These are phyloP conservation scores for Calliphora vicina DNA, from an alignment of 1,140 invertebrate species.

Conservation along the genomic window DNA sequence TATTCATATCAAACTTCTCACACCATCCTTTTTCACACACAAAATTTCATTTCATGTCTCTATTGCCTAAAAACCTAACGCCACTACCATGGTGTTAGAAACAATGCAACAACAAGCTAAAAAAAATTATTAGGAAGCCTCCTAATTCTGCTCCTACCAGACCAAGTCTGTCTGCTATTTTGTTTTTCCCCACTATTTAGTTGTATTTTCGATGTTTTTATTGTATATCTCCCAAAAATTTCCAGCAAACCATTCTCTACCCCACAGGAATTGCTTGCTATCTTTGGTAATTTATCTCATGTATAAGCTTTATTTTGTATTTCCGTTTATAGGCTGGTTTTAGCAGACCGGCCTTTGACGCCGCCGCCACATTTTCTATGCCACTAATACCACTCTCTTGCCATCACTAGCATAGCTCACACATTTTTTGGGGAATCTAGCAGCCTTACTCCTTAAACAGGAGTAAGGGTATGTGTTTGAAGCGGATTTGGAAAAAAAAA, in stretches of 20 bases:
- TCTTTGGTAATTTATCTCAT: slow-evolving; percentile 56
- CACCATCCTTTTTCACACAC: too few relatives aligned
- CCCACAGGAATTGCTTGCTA: slow-evolving; percentile 40
- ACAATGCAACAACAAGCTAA: not conserved
- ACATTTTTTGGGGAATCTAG: too few relatives aligned
- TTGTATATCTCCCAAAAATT: not conserved
- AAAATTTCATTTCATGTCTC: too few relatives aligned
- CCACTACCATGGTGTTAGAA: not conserved
- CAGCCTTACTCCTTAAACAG: too few relatives aligned
- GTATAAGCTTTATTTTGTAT: slow-evolving; percentile 44
- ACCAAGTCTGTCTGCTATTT: not conserved
- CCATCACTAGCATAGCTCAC: not conserved
- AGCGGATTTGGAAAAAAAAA: not conserved
- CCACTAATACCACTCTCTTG: not conserved
- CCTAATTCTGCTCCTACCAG: too few relatives aligned
- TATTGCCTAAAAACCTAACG: not conserved
- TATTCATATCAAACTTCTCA: too few relatives aligned
- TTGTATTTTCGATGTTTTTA: not conserved
- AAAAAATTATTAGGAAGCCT: too few relatives aligned
- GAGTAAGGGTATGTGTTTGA: not conserved
- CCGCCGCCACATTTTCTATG: not conserved
- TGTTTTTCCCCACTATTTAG: too few relatives aligned
- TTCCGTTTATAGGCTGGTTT: slow-evolving; percentile 44
- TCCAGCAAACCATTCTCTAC: too few relatives aligned
- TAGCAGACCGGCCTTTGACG: slow-evolving; percentile 1